Evolutionary conservation across 2,888 invertebrate species (phyloP).

Genomic region (Gari tellinella): DNA sequence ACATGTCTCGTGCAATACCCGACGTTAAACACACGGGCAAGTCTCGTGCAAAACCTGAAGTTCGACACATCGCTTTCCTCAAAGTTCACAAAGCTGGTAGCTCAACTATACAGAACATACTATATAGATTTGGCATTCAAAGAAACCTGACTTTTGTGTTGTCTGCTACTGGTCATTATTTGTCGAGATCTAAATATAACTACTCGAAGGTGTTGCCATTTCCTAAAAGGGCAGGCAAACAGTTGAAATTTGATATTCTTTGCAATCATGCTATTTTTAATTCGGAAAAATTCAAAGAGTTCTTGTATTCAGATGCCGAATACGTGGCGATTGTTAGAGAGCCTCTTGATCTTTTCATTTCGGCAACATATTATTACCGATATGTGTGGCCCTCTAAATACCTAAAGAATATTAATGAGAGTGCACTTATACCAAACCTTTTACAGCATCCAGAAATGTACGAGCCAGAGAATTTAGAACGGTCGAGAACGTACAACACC

Average conservation of each 20-base stretch:
- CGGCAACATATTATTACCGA: constrained; percentile 16
- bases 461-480: background rate
- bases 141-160: constrained; percentile 20
- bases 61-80: constrained; percentile 23
- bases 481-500: constrained; percentile 9
- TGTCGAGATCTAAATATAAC: background rate
- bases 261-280: constrained; percentile 31
- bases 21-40: no score
- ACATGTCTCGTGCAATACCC: no score
- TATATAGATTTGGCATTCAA: constrained; percentile 15
- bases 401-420: background rate
- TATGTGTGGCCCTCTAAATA: constrained; percentile 1
- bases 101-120: constrained; percentile 27
- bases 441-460: constrained; percentile 4
- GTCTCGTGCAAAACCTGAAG: no score
- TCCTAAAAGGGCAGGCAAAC: background rate
- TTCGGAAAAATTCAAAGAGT: background rate
- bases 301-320: constrained; percentile 9
- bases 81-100: constrained; percentile 36
- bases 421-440: constrained; percentile 2
- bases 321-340: constrained; percentile 22
- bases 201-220: background rate
- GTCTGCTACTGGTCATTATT: background rate
- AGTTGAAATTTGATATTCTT: constrained; percentile 19
- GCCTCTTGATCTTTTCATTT: constrained; percentile 7